phyloP scores from a whole-genome alignment of 2,797 vertebrate species.

The Luscinia luscinia region DNA sequence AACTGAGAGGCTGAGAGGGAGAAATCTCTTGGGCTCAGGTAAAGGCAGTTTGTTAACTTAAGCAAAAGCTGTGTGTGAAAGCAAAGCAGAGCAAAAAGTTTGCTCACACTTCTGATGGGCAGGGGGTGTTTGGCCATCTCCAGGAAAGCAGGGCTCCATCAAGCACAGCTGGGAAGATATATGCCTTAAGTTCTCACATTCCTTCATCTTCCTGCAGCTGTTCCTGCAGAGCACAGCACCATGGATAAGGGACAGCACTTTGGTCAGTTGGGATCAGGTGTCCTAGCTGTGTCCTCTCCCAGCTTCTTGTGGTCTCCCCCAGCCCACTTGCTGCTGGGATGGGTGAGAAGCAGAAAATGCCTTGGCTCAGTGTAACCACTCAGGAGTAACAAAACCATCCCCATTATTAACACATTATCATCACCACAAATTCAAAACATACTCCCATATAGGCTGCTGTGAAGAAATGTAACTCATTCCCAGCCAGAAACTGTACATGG shows the following conservation, averaged over 20 bases:
- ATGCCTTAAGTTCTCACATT: background rate
- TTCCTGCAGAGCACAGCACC: background rate
- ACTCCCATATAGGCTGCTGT: background rate
- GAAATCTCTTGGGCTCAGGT: background rate
- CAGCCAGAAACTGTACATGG: background rate
- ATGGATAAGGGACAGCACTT: background rate
- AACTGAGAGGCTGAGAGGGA: background rate
- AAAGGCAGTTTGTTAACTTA: background rate
- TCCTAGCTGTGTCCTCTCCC: background rate
- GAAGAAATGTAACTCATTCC: background rate
- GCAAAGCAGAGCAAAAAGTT: background rate
- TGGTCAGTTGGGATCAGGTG: background rate
- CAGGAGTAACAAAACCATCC: background rate
- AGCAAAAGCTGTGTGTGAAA: background rate
- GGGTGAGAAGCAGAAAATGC: background rate
- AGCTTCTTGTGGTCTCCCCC: rapidly evolving
- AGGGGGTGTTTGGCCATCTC: background rate
- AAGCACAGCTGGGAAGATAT: background rate
- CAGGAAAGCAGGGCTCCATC: background rate
- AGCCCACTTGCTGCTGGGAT: background rate
- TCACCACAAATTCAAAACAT: background rate
- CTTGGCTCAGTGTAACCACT: background rate
- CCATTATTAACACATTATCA: background rate
- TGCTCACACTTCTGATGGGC: background rate
- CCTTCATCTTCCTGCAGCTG: background rate